Percentiles rank a stretch among this genome's conserved stretches.
Conservation (phyloP, 2,797 vertebrate species). For the Poeciliopsis turneri region DNA sequence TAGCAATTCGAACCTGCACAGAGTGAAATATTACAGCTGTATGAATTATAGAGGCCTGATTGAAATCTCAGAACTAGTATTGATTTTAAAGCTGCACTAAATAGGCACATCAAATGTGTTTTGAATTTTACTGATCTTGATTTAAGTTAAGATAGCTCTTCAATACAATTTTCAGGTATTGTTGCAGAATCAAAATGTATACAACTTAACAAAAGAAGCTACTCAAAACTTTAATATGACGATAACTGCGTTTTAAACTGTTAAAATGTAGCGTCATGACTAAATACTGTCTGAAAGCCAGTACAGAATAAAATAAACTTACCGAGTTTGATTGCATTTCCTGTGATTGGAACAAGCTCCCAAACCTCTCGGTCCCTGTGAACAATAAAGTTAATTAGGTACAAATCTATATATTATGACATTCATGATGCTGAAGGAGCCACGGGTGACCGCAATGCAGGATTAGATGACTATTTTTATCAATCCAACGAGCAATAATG, state of each 20-base stretch:
- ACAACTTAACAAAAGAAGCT: not conserved
- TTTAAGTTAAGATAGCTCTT: not conserved
- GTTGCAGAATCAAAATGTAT: not conserved
- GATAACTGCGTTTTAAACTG: not conserved
- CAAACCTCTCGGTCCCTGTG: constrained; percentile 46
- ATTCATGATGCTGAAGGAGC: not conserved
- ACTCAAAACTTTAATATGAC: not conserved
- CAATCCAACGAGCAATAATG: not conserved
- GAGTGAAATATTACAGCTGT: not conserved
- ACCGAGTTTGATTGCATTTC: constrained; percentile 49
- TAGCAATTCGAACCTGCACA: constrained; percentile 44
- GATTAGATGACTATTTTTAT: not conserved
- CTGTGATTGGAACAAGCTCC: constrained; percentile 22
- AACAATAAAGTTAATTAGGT: constrained; percentile 9
- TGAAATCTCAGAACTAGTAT: not conserved
- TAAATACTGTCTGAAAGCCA: not conserved
- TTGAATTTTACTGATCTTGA: not conserved
- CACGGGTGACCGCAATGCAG: not conserved
- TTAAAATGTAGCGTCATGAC: not conserved
- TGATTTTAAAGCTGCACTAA: not conserved
- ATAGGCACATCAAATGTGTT: not conserved
- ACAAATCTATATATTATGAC: not conserved
- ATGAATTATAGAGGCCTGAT: not conserved
- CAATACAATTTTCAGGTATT: not conserved
- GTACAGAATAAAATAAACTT: not conserved